Evolutionary conservation across 2,888 invertebrate genomes (phyloP).

Genomic region (Melinopterus prodromus): DNA sequence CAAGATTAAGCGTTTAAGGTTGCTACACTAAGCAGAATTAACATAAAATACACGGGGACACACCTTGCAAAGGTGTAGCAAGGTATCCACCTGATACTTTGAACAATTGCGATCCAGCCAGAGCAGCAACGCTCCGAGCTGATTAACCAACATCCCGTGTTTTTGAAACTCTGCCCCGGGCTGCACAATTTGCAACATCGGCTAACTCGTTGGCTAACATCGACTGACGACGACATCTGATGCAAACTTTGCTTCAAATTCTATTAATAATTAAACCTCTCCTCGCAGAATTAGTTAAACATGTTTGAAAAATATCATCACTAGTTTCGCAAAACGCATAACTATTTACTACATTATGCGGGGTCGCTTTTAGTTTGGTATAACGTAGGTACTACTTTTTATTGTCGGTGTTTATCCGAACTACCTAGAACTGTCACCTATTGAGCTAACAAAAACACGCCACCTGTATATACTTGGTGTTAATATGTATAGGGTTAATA

Average conservation of each 20-base stretch:
- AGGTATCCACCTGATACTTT: neutral
- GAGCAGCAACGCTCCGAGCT: neutral
- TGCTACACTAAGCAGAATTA: neutral
- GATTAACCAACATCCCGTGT: conserved; percentile 4
- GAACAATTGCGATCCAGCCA: neutral
- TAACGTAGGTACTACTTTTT: too few relatives aligned
- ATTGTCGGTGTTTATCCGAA: too few relatives aligned
- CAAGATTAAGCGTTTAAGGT: neutral
- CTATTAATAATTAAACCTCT: neutral
- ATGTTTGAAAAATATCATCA: too few relatives aligned
- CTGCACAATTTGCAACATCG: neutral
- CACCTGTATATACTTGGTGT: too few relatives aligned
- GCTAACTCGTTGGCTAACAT: neutral
- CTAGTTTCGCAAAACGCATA: too few relatives aligned
- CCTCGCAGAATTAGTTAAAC: too few relatives aligned
- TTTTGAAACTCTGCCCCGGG: conserved; percentile 4
- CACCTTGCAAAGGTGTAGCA: conserved; percentile 4
- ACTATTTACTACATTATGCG: too few relatives aligned
- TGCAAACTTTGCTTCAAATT: neutral
- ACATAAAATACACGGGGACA: neutral
- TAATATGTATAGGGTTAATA: too few relatives aligned
- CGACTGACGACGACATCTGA: neutral
- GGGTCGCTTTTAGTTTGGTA: too few relatives aligned
- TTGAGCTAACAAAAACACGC: too few relatives aligned
- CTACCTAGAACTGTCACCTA: too few relatives aligned